These are phyloP conservation scores for Sorex fumeus DNA, from an alignment of 2,113 vertebrate genomes.

Conservation along the genomic window DNA sequence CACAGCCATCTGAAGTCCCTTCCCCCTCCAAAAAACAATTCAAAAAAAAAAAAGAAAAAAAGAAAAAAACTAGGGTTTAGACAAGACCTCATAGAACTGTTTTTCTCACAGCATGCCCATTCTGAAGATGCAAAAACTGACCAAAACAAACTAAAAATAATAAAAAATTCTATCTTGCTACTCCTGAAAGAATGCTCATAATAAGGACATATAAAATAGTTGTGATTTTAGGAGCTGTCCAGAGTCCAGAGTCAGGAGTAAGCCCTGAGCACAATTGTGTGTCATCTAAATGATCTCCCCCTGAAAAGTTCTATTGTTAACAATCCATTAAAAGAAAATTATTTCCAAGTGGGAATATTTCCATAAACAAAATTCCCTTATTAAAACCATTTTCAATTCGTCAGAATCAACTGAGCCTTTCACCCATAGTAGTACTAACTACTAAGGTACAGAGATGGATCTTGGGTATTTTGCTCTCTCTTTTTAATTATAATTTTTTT, in stretches of 20 bases:
- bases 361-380: not conserved
- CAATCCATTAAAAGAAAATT: not conserved
- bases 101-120: not conserved
- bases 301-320: not conserved
- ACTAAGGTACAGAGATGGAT: not conserved
- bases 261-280: no score
- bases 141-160: conserved; percentile 14
- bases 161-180: conserved; percentile 23
- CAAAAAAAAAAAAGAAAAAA: no score
- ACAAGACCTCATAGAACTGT: not conserved
- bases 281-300: no score
- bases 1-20: no score
- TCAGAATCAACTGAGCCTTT: not conserved
- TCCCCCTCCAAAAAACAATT: no score
- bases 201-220: not conserved
- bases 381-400: not conserved
- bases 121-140: not conserved
- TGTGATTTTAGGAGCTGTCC: not conserved
- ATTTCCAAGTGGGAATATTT: not conserved
- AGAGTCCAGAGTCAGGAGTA: no score
- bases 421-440: not conserved
- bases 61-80: no score
- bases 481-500: no score
- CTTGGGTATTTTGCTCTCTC: not conserved
- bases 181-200: not conserved